A percentile compares a stretch with the other conserved stretches of the same genome.
Evolutionary conservation across 2,113 vertebrate species (phyloP).

Genomic region (Octodon degus): DNA sequence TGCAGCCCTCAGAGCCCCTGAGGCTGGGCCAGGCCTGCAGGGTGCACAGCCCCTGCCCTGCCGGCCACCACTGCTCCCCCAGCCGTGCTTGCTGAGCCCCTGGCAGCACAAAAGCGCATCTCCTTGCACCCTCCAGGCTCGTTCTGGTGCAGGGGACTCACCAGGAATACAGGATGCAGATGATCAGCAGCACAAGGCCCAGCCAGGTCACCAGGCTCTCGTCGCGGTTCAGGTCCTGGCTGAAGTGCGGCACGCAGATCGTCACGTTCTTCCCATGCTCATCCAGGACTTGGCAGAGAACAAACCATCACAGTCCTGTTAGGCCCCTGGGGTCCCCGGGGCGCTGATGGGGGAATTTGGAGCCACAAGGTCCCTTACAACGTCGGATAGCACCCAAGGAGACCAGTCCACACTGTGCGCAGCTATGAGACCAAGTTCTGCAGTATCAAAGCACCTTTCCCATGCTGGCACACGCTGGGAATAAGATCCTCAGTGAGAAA

Average conservation of each 20-base stretch:
- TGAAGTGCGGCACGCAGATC: slow-evolving; percentile 92
- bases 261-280: slow-evolving; percentile 90
- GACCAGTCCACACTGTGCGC: not conserved
- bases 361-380: not conserved
- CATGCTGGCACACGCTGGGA: not conserved
- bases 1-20: not conserved
- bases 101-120: not conserved
- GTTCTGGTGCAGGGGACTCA: slow-evolving; percentile 80
- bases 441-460: not conserved
- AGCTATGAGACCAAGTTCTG: not conserved
- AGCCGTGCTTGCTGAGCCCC: not conserved
- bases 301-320: not conserved
- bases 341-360: not conserved
- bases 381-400: not conserved
- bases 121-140: not conserved
- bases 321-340: not conserved
- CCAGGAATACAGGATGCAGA: slow-evolving; percentile 97
- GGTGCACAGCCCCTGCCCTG: not conserved
- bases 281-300: slow-evolving; percentile 83
- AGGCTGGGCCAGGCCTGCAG: no score
- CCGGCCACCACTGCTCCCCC: not conserved
- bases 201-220: slow-evolving; percentile 91
- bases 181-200: slow-evolving; percentile 91
- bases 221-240: slow-evolving; percentile 90
- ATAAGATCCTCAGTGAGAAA: not conserved